Evolutionary conservation across 2,797 vertebrate genomes (phyloP), one percentile per base, ranked within the genome.

Genomic region (Coccyzus lansbergi): DNA sequence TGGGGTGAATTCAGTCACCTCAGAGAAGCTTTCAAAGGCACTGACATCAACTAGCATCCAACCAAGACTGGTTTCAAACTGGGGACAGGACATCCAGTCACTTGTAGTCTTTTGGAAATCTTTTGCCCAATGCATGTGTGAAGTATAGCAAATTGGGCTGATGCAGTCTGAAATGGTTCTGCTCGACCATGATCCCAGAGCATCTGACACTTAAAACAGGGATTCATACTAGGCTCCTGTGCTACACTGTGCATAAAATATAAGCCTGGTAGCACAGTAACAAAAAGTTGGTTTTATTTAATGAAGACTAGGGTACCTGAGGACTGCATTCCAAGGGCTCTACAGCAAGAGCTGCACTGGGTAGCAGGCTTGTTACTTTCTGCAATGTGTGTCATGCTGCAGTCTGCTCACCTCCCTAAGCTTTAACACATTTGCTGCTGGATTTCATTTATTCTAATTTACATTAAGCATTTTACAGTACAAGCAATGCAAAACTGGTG

Each of bases 251-350:
- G 71, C 56, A 36, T 85, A 42, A 91, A 89, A 62, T 38, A 80
- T 70, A 68, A 60, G 68, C 20, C 63, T 38, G 12, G 4, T 74
- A 80, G 12, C 67, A 69, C 55, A 74, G 9, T 31, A 84, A 92
- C 62, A 86, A 88, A 67, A 69, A 29, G 52, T 20, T 64, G 70
- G 74, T 64, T 87, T 94, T 88, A 31, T 93, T 88, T 91, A 70
- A 77, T 59, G 64, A 84, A 86, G 75, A 49, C 40, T 31, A 49
- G 55, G 34, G 40, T 79, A 48, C 31, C 70, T 59, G 59, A 79
- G 24, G 38, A 44, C 33, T 59, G 78, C 79, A 34, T 76, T 93
- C 70, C 70, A 62, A 36, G 55, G 83, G 42, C 36, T 58, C 19
- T 76, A 46, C 34, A 51, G 40, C 4, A 14, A 86, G 65, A 71